Conservation (phyloP, 64 coral and sea anemone species). For the Hydrozoanthus tunicans region DNA sequence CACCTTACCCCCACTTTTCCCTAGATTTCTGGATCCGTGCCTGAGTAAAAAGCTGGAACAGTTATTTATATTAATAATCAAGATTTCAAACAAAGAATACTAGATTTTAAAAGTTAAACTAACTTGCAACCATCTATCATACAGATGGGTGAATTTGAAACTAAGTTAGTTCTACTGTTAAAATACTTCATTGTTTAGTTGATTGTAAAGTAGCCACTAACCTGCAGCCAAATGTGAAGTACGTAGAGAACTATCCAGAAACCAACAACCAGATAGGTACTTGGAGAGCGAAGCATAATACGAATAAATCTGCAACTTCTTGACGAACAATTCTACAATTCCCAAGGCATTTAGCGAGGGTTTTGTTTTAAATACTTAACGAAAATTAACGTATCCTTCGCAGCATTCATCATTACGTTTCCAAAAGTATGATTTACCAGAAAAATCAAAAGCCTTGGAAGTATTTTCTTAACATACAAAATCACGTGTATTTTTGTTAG, state of each 20-base stretch:
- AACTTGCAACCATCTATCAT: no score
- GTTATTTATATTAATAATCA: no score
- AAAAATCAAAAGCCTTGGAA: not conserved
- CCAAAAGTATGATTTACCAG: not conserved
- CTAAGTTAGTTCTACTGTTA: no score
- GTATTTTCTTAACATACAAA: not conserved
- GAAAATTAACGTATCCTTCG: not conserved
- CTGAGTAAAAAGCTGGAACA: no score
- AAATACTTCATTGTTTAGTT: no score
- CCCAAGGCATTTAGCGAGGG: no score
- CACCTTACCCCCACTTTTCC: no score
- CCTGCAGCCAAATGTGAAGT: slow-evolving; percentile 49
- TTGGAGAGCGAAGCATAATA: slow-evolving; percentile 40
- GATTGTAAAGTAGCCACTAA: not conserved
- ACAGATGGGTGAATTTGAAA: no score
- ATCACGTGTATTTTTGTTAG: not conserved
- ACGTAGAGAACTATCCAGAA: slow-evolving; percentile 36
- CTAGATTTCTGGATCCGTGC: no score
- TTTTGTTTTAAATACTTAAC: not conserved
- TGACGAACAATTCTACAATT: no score
- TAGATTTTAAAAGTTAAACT: no score
- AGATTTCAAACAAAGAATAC: not conserved
- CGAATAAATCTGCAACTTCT: not conserved
- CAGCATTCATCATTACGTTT: slow-evolving; percentile 1
- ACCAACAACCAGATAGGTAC: slow-evolving; percentile 25